Evolutionary conservation across 2,797 vertebrate genomes (phyloP), one percentile per base, ranked within the genome.

Genomic region (Pitangus sulphuratus): DNA sequence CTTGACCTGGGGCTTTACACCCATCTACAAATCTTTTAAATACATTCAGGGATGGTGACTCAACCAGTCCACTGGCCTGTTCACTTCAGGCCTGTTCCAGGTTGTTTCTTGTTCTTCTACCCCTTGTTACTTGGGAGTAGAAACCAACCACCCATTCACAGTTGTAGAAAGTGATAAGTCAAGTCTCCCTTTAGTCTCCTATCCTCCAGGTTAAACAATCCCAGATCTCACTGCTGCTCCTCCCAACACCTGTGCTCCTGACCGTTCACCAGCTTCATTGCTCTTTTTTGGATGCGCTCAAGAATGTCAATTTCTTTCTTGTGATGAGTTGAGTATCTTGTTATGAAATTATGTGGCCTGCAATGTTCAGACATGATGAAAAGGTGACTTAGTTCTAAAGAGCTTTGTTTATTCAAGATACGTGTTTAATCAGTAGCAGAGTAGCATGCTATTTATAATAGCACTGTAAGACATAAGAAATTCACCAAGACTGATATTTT

Each of bases 131-230:
- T 5, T 58, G 25, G 22, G 17, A 78, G 4, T 65, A 74, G 8
- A 66, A 25, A 33, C 5, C 0, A 0, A 51, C 7, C 7, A 44
- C 19, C 10, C 33, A 45, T 9, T 62, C 42, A 12, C 30, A 56
- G 12, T 9, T 69, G 25, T 33, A 74, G 22, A 60, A 7, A 62
- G 8, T 0, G 0, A 7, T 53, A 60, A 76, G 9, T 77, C 19
- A 60, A 72, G 12, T 81, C 19, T 72, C 16, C 8, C 7, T 11
- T 57, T 3, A 60, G 11, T 4, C 12, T 83, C 16, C 26, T 77
- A 28, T 74, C 28, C 40, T 37, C 3, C 33, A 61, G 8, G 5
- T 4, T 78, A 28, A 86, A 72, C 8, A 82, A 9, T 0, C 7
- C 4, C 9, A 40, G 8, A 7, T 84, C 12, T 15, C 54, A 44